Base-by-base conservation (phyloP, 2,797 vertebrate species). In the Phoebastria nigripes region DNA sequence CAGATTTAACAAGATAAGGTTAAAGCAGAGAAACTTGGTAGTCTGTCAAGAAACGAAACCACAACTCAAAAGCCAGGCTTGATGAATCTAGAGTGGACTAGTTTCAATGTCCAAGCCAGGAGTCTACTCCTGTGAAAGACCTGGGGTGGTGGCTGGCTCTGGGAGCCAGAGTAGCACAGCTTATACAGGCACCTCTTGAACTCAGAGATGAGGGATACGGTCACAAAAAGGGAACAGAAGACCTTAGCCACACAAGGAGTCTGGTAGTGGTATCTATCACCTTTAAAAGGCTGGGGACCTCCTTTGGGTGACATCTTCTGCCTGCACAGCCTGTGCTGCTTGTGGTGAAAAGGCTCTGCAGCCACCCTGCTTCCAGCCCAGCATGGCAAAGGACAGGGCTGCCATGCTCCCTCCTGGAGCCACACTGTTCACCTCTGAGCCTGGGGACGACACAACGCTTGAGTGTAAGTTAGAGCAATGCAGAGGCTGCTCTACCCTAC, bases 391-490 rank as follows among this genome's bases (percentile, higher is more conserved):
- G 51, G 70, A 24, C 17, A 46, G 49, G 22, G 49, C 41, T 73
- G 49, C 49, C 19, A 2, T 7, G 9, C 31, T 61, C 55, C 46
- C 44, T 70, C 31, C 55, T 25, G 4, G 24, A 70, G 31, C 46
- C 59, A n/a, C 35, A 6, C 11, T 11, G 16, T 31, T 13, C 24
- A 15, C 33, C 42, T 46, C 35, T 6, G 18, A 63, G 37, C 2
- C 33, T 12, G 8, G 17, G 47, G n/a, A n/a, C 29, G 1, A 25
- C 33, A 6, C 1, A 5, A 29, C 1, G 1, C 33, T 7, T 33
- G 28, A 44, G 46, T 9, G 10, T 39, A 55, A 41, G 31, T 33
- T 29, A 74, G 47, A 41, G 41, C 70, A 47, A 11, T 2, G 5
- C 20, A 20, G 46, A n/a, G n/a, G 39, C 28, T 41, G 62, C 41